Percentiles rank a stretch among this genome's conserved stretches.
These are phyloP conservation scores for Helicoverpa zea DNA, from an alignment of 1,140 invertebrate species.

Conservation along the genomic window DNA sequence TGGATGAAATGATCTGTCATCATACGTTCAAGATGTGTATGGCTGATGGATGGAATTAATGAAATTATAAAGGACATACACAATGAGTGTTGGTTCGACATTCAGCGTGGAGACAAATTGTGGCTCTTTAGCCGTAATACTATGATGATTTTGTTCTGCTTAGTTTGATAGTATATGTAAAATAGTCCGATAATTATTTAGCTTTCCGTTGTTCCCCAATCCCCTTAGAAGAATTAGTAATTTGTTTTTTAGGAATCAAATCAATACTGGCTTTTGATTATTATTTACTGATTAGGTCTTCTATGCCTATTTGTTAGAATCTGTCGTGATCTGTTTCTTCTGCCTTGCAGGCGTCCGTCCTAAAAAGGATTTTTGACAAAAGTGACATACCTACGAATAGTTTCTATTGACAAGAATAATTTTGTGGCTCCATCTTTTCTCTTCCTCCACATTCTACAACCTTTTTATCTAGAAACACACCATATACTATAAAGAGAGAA, in stretches of 20 bases:
- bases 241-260: too few species aligned
- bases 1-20: slow-evolving; percentile 36
- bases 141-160: slow-evolving; percentile 60
- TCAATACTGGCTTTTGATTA: too few species aligned
- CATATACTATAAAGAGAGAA: slow-evolving; percentile 66
- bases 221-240: too few species aligned
- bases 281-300: too few species aligned
- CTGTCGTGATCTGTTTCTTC: too few species aligned
- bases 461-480: slow-evolving; percentile 50
- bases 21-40: slow-evolving; percentile 28
- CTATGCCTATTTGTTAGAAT: too few species aligned
- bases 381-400: too few species aligned
- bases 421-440: too few species aligned
- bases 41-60: slow-evolving; percentile 72
- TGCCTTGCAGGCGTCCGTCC: too few species aligned
- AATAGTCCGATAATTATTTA: slow-evolving; percentile 41
- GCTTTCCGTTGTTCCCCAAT: too few species aligned
- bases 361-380: too few species aligned
- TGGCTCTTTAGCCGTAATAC: slow-evolving; percentile 65
- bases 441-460: background rate
- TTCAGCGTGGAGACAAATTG: slow-evolving; percentile 55
- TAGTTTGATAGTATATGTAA: slow-evolving; percentile 58
- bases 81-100: slow-evolving; percentile 45
- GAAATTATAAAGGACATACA: slow-evolving; percentile 66
- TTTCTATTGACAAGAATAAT: too few species aligned